phyloP scores from a whole-genome alignment of 2,888 invertebrate species.

The Cenopis cana region DNA sequence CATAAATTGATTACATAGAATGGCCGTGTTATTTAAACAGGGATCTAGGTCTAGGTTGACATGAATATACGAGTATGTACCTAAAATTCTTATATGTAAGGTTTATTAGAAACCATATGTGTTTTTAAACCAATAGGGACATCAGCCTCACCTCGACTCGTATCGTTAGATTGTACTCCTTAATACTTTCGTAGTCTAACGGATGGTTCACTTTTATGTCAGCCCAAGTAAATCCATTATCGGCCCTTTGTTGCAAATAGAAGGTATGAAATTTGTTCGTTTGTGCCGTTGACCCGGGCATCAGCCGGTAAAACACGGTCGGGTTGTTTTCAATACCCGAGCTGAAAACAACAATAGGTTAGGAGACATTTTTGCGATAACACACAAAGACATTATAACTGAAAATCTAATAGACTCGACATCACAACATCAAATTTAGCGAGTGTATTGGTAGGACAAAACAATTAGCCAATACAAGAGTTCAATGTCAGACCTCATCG shows the following conservation, averaged over 20 bases:
- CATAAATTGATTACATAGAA: too few relatives aligned
- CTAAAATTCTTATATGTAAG: too few relatives aligned
- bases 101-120: neutral
- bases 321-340: conserved; percentile 98
- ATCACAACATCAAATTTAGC: conserved; percentile 61
- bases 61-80: too few relatives aligned
- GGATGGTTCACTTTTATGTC: conserved; percentile 98
- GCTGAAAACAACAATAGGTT: conserved; percentile 85
- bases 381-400: conserved; percentile 31
- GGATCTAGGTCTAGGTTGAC: too few relatives aligned
- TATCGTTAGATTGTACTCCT: conserved; percentile 97
- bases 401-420: conserved; percentile 62
- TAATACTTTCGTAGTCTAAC: conserved; percentile 96
- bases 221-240: conserved; percentile 97
- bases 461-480: conserved; percentile 15
- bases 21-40: too few relatives aligned
- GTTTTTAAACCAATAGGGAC: neutral
- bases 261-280: conserved; percentile 98
- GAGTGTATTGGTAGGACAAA: conserved; percentile 46
- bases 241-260: conserved; percentile 96
- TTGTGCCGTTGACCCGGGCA: conserved; percentile 98
- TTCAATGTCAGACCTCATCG: neutral
- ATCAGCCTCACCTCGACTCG: conserved; percentile 93
- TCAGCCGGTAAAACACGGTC: conserved; percentile 97
- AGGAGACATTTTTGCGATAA: conserved; percentile 49